Conservation (phyloP, 2,113 vertebrate genomes). For the Zeus faber region DNA sequence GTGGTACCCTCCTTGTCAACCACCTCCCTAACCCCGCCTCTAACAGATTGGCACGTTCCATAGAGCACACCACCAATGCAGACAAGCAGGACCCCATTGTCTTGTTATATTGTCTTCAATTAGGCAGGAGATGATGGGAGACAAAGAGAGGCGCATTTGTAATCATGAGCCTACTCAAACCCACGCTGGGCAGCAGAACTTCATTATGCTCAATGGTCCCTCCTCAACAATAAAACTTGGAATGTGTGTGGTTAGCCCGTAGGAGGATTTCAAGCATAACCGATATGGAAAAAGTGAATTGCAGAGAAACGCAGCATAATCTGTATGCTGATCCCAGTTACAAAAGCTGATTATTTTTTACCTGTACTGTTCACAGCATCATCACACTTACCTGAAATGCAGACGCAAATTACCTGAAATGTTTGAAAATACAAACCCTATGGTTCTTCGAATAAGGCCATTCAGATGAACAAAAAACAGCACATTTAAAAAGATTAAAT, state of each 20-base stretch:
- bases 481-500: too few species aligned
- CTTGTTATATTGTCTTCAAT: slow-evolving; percentile 70
- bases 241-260: slow-evolving; percentile 53
- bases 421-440: too few species aligned
- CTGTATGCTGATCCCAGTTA: too few species aligned
- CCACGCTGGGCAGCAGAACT: slow-evolving; percentile 68
- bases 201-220: slow-evolving; percentile 72
- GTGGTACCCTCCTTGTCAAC: slow-evolving; percentile 8
- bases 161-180: slow-evolving; percentile 65
- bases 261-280: slow-evolving; percentile 56
- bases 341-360: too few species aligned
- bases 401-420: too few species aligned
- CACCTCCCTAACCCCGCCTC: slow-evolving; percentile 19
- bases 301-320: too few species aligned
- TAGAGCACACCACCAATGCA: slow-evolving; percentile 52
- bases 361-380: too few species aligned
- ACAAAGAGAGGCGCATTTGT: slow-evolving; percentile 69
- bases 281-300: slow-evolving; percentile 37
- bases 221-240: slow-evolving; percentile 56
- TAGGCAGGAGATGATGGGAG: slow-evolving; percentile 67
- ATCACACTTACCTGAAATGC: too few species aligned
- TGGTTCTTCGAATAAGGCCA: too few species aligned
- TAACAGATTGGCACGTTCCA: slow-evolving; percentile 64
- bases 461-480: too few species aligned
- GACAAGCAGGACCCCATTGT: slow-evolving; percentile 62